Base-by-base conservation (phyloP, 2,797 vertebrate genomes). In the Intellagama lesueurii region DNA sequence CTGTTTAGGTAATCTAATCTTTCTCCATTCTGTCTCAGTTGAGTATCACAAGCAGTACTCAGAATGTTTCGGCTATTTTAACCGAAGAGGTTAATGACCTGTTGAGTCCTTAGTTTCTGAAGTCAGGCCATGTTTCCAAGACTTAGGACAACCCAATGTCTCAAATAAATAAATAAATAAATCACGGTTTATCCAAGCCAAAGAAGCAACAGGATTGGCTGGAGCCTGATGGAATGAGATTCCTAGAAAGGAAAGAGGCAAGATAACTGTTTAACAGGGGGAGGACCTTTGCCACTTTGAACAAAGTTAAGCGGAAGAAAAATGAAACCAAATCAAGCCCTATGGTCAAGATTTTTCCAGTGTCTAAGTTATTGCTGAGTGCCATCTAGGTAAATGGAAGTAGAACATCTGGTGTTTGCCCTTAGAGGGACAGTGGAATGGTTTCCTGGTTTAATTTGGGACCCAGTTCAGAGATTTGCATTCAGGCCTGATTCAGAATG, bases 271-370 rank as follows among this genome's bases (percentile, higher is more conserved):
- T 40, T 0, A 0, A 14, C 11, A 75, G 47, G 44, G 68, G 70
- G 26, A 64, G 14, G 87, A 73, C 24, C 72, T n/a, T 3, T 2
- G 68, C 4, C 35, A 12, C 9, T 81, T 11, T 28, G 81, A 47
- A 49, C 89, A 72, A 89, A 79, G 80, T 81, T 75, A 64, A 85
- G 77, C 81, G 3, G 81, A 89, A 87, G 35, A 64, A 80, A 85
- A 83, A 64, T 56, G 19, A 6, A 76, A 86, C 56, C 83, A 88
- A 88, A 73, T 64, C 0, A 1, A 91, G 89, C 47, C 80, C 35
- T 32, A 40, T 2, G 0, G 78, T 35, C 56, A 75, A 88, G 30
- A 66, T 52, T 83, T 70, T 83, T 76, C 56, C 56, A 73, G 44
- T 68, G 72, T 77, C 52, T 22, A 44, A 75, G n/a, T 52, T 47